Base-by-base conservation (phyloP, 2,888 invertebrate genomes). In the Laspeyria flexula region DNA sequence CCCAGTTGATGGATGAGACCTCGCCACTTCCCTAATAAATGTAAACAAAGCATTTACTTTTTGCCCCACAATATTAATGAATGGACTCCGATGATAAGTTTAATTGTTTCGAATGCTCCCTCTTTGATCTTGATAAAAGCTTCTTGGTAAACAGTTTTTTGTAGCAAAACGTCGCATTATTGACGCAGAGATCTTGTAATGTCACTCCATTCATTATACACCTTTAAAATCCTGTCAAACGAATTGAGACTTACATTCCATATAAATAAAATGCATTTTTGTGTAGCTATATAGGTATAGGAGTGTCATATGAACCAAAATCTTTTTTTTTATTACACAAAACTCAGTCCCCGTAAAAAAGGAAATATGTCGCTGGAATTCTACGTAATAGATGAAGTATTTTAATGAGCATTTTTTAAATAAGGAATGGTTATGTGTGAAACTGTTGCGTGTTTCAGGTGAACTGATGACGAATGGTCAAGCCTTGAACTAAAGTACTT, bases 41-140 rank as follows among this genome's bases (percentile, higher is more conserved):
- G 89, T 91, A 90, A 91, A 91, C 91, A 91, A 90, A 89, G 85
- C 83, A 83, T 77, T 78, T 71, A 75, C 83, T 89, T 89, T 86
- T 84, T 83, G 73, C 71, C 60, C 55, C 71, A 74, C 67, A 72
- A 86, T 86, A 89, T 85, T 86, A 88, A 90, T 87, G 86, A 86
- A 83, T 77, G 70, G 66, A 61, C 63, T 62, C 60, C 65, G 81
- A 72, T 83, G 86, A 88, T 86, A 85, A 82, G 66, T 83, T 83
- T 87, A 89, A 90, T 89, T 91, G 86, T 85, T 84, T 80, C 72
- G 69, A 75, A 82, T 83, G 77, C 76, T 76, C 75, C 67, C 59
- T 72, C 70, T 72, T 73, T 75, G 83, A 86, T 85, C 80, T 75
- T 68, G 60, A 76, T 73, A 71, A 78, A 70, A 80, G 76, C 60